Base-by-base conservation (phyloP, 2,113 vertebrate species). In the Saguinus imperator region DNA sequence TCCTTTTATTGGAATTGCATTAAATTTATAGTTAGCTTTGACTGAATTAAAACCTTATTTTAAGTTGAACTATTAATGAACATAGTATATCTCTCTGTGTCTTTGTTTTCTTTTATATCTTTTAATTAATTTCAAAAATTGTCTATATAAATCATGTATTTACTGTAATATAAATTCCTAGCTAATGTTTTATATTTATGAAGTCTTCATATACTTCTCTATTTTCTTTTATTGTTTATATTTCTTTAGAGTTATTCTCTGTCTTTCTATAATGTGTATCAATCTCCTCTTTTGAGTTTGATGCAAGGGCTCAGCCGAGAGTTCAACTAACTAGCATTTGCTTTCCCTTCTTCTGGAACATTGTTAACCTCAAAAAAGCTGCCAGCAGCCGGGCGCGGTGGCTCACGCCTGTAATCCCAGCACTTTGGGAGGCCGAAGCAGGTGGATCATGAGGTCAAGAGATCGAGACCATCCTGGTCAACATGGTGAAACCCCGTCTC, bases 121-220 rank as follows among this genome's bases (percentile, higher is more conserved):
- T 89, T 80, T 93, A 25, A 80, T 45, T 94, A 35, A 58, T 79
- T 81, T 75, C n/a, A 35, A 80, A 92, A 87, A 76, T 50, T 48
- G 6, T 18, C 14, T 10, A 37, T 25, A 81, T 16, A 57, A 64
- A 94, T 40, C 12, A 32, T 16, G 27, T 43, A 66, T 75, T 64
- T 12, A 50, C 55, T 72, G 17, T 21, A 57, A 43, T 68, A 43
- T 27, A 81, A 87, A 76, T 23, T 50, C 4, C n/a, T 93, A 93
- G 17, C 8, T n/a, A 89, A 85, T 66, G 7, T 35, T 93, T 58
- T 87, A 35, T 80, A 86, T 32, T 93, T 76, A 7, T 40, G 27
- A 52, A 18, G 10, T 64, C 4, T 68, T 80, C 35, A 14, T 57
- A 40, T 12, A 37, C 10, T 1, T 89, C 2, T 18, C 0, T 27